Evolutionary conservation across 2,888 invertebrate species (phyloP), one percentile per base, ranked within the genome.

Genomic region (Carpatolechia fugitivella): DNA sequence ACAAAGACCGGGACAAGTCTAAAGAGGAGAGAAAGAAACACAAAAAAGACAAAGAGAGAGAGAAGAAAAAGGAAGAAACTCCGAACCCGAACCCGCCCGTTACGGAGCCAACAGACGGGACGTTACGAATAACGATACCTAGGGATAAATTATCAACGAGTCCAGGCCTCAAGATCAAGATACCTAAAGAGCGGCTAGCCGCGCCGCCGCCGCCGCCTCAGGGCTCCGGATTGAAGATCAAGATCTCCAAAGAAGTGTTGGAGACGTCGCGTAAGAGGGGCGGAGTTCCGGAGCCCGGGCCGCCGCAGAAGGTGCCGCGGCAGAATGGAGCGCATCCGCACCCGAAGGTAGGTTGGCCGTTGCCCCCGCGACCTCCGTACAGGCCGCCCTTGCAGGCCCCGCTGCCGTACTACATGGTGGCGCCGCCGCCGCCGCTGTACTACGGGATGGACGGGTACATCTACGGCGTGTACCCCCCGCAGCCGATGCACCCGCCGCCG

Each of bases 131-230:
- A 66, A 91, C 90, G 0, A 90, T 91, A 56, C 90, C 90, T 0
- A 62, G 86, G 11, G 90, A 91, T 1, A 89, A 87, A 56, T 55
- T 88, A 0, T 78, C 84, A 0, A 65, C 87, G 0, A 83, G 82
- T 52, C 86, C 90, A 0, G 93, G 94, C 0, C 74, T 96, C 47
- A 96, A 96, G 78, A 95, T 96, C 49, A 96, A 96, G 79, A 96
- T 96, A 52, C 94, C 95, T 0, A 95, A 95, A 72, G 95, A 95
- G 61, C 88, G 94, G 51, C 79, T 95, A 40, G 93, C 93, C 64
- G 90, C 90, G 49, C 92, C 88, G 51, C 88, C 80, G 61, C 91
- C 80, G 0, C 85, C 80, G 20, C 84, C 84, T 1, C 81, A 83
- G 31, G 66, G 81, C 0, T 82, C 91, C 3, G 92, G 92, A 1